phyloP scores from a whole-genome alignment of 2,113 vertebrate species.

The Thunnus maccoyii region DNA sequence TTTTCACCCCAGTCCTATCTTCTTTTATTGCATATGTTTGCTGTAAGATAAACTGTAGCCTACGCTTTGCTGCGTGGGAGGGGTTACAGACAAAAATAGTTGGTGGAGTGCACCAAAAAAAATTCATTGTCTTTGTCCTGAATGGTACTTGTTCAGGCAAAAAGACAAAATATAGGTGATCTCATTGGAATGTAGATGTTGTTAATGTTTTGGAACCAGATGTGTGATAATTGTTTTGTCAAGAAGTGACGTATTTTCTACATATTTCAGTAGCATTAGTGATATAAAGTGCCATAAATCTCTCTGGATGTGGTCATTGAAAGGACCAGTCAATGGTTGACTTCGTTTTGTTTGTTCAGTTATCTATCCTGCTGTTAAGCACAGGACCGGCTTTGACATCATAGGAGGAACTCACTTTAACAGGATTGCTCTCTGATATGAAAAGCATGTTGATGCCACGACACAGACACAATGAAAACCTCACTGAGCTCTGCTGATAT shows the following conservation, averaged over 20 bases:
- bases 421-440: background rate
- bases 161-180: background rate
- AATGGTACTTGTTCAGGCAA: background rate
- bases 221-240: background rate
- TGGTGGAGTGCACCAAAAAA: conserved; percentile 3
- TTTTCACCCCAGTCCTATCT: conserved; percentile 68
- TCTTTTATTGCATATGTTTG: conserved; percentile 58
- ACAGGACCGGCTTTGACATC: background rate
- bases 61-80: background rate
- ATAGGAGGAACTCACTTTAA: background rate
- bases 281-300: background rate
- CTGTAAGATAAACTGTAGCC: conserved; percentile 25
- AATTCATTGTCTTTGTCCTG: background rate
- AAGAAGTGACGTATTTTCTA: background rate
- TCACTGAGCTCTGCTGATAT: too few species aligned
- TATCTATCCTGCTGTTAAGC: background rate
- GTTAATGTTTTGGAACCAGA: background rate
- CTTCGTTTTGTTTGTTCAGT: too few species aligned
- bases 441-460: background rate
- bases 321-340: background rate
- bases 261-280: background rate
- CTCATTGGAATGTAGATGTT: too few species aligned
- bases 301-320: too few species aligned
- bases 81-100: conserved; percentile 23
- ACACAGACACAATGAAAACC: background rate